A percentile compares a stretch with the other conserved stretches of the same genome.
phyloP scores from a whole-genome alignment of 1,140 invertebrate species.

The Phenacoccus solenopsis region DNA sequence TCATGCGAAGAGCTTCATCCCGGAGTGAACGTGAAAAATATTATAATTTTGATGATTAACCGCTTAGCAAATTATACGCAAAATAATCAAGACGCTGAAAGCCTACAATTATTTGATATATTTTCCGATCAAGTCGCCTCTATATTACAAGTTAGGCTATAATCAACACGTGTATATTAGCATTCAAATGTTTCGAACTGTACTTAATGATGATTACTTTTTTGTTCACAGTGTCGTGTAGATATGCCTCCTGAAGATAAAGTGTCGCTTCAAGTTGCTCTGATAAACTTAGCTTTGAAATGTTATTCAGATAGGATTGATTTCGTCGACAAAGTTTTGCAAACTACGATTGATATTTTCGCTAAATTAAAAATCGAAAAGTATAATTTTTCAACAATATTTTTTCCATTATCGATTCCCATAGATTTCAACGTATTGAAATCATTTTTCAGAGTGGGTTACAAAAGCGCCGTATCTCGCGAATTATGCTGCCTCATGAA shows the following conservation, averaged over 20 bases:
- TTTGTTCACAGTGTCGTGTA: constrained; percentile 53
- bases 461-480: constrained; percentile 70
- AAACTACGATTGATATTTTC: constrained; percentile 77
- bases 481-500: constrained; percentile 87
- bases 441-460: constrained; percentile 47
- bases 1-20: constrained; percentile 92
- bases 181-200: too few relatives aligned
- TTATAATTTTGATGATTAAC: constrained; percentile 94
- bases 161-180: background rate
- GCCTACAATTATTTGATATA: constrained; percentile 93
- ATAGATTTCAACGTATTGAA: background rate
- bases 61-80: constrained; percentile 73
- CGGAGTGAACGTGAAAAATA: constrained; percentile 95
- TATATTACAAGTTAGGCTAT: constrained; percentile 65
- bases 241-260: constrained; percentile 95
- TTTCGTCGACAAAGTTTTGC: constrained; percentile 90
- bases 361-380: constrained; percentile 61
- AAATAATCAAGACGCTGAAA: constrained; percentile 46
- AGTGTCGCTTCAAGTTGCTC: constrained; percentile 85
- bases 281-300: constrained; percentile 89
- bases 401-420: background rate
- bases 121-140: constrained; percentile 95
- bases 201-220: background rate
- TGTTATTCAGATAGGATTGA: constrained; percentile 90
- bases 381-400: constrained; percentile 34